Evolutionary conservation across 1,140 invertebrate species (phyloP).

Genomic region (Dolichoris vasculosae): DNA sequence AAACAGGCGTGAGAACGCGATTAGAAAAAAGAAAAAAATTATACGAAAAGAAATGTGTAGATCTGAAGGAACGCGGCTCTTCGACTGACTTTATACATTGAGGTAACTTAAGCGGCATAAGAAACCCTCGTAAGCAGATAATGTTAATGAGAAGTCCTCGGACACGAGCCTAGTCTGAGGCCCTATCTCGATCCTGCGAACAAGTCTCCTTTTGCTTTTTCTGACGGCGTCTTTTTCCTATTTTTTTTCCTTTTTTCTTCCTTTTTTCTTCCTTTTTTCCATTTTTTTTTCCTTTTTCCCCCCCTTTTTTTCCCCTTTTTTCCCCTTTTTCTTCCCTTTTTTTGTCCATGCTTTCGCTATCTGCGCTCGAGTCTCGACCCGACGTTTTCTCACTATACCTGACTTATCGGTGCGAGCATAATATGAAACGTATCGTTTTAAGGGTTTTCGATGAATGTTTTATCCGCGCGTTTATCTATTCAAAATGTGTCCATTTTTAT

Average conservation of each 20-base stretch:
- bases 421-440: constrained; percentile 4
- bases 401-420: background rate
- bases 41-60: constrained; percentile 52
- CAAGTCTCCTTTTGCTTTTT: constrained; percentile 51
- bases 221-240: background rate
- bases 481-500: background rate
- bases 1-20: background rate
- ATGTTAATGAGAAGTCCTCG: constrained; percentile 57
- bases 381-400: background rate
- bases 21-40: constrained; percentile 48
- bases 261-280: constrained; percentile 31
- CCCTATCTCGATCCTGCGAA: constrained; percentile 62
- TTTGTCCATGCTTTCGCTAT: background rate
- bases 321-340: background rate
- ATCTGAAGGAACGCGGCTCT: constrained; percentile 58
- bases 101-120: constrained; percentile 50
- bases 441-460: background rate
- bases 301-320: background rate
- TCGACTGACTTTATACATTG: constrained; percentile 59
- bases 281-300: background rate
- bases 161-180: constrained; percentile 68
- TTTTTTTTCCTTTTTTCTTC: constrained; percentile 52
- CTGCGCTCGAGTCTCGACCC: background rate
- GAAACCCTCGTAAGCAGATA: constrained; percentile 54
- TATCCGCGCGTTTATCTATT: background rate